Evolutionary conservation across 2,113 vertebrate species (phyloP).

Genomic region (Regulus satrapa): DNA sequence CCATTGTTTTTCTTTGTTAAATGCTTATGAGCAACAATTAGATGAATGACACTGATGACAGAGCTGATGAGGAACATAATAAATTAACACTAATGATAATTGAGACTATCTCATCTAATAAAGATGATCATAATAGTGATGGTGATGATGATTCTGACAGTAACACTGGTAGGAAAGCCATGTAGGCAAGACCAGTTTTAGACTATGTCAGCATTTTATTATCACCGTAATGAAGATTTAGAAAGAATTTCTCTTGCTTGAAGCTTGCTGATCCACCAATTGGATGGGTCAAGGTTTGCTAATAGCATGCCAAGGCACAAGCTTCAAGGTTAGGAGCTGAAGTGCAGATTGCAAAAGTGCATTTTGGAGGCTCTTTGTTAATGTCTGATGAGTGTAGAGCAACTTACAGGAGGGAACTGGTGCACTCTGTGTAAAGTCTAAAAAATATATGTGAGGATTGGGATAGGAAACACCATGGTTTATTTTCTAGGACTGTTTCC

Average conservation of each 20-base stretch:
- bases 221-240: not conserved
- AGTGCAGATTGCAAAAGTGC: not conserved
- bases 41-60: not conserved
- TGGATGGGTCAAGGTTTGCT: not conserved
- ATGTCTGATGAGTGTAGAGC: not conserved
- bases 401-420: not conserved
- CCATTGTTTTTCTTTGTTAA: slow-evolving; percentile 21
- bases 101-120: slow-evolving; percentile 40
- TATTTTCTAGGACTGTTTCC: not conserved
- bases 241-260: not conserved
- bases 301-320: not conserved
- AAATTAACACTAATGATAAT: slow-evolving; percentile 30
- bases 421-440: not conserved
- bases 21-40: not conserved
- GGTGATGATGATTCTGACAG: not conserved
- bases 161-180: not conserved
- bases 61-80: slow-evolving; percentile 31
- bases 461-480: not conserved
- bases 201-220: not conserved
- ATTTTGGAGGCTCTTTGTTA: not conserved
- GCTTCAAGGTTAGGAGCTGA: not conserved
- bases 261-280: not conserved
- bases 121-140: slow-evolving; percentile 11
- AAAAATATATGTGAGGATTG: accelerated
- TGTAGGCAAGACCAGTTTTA: not conserved